Base-by-base conservation (phyloP, 1,140 invertebrate species). In the Sitophilus oryzae region DNA sequence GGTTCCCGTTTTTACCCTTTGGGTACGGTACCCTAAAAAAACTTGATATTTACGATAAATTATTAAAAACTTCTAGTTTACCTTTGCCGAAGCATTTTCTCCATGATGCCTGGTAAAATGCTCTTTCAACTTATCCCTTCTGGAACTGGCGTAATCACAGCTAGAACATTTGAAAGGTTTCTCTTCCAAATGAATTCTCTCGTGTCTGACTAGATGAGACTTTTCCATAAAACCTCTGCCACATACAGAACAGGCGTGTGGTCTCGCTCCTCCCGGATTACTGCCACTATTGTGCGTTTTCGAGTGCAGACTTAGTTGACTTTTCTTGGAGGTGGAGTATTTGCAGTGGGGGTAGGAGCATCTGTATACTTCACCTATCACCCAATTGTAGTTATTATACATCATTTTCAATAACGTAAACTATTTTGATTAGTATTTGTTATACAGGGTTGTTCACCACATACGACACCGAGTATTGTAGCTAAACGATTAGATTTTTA, bases 91-190 rank as follows among this genome's bases (percentile, higher is more conserved):
- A 15, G 74, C 73, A 60, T 78, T 75, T 45, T 72, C 73, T 9
- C 77, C 71, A 65, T 85, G 83, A 68, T 84, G 82, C 58, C 82
- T 78, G 15, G 74, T 69, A 47, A 79, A 74, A 64, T 85, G 83
- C 61, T 84, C 82, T 61, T 85, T 84, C 5, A 86, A 65, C 66
- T 85, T 85, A 68, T 86, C 84, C 35, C 81, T 68, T 38, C 84
- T 69, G 1, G 79, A 78, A 57, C 80, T 82, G 2, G 76, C 75
- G 64, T 85, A 86, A 56, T 83, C 80, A 70, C 84, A 86, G 51
- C 78, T 72, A 52, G 79, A 65, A 78, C 74, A 77, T 61, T 78
- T 78, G 59, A 78, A 80, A 2, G 79, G 78, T 61, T 80, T 77
- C 37, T 80, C 79, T 52, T 77, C 75, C 2, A 81, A 68, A 69